Evolutionary conservation across 2,888 invertebrate genomes (phyloP), one percentile per base, ranked within the genome.

Genomic region (Fragum whitleyi): DNA sequence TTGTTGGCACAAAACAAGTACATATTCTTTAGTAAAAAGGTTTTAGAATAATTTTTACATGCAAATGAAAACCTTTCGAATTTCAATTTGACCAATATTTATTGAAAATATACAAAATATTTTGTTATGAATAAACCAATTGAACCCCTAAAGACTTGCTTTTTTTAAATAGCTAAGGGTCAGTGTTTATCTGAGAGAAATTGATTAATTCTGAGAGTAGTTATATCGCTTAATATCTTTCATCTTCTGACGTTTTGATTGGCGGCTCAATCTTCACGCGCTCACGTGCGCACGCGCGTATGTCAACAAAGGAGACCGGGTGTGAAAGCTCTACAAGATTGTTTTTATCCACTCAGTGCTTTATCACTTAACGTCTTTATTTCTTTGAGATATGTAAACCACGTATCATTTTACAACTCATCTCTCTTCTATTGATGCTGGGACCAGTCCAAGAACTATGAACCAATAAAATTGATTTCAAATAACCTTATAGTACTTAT

Each of bases 261-360:
- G 82, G 82, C 82, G 82, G 72, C 62, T 75, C 82, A 75, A 57
- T 82, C 78, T 76, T 76, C 79, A 73, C 76, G 70, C 67, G 76
- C 62, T 79, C 82, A 76, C 82, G 82, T 62, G 82, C 76, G 82
- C 82, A 70, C 82, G 78, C 74, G 82, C 57, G 65, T 78, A 72
- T 73, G 72, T 76, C 82, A 74, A 76, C 78, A 72, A 68, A 51
- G 32, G 62, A 71, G 77, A 73, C 74, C 74, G 72, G 70, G 62
- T 75, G 53, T 51, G 68, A 67, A 70, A 68, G 53, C 59, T 65
- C 62, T 36, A 16, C 62, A 9, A 19, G 16, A 28, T 59, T 59
- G 21, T 32, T 32, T 62, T 62, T 62, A n/a, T n/a, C 2, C 19
- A 62, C 62, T 62, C 28, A 36, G 62, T 36, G 62, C 62, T 62